Base-by-base conservation (phyloP, 2,113 vertebrate genomes). In the Pelodiscus sinensis region DNA sequence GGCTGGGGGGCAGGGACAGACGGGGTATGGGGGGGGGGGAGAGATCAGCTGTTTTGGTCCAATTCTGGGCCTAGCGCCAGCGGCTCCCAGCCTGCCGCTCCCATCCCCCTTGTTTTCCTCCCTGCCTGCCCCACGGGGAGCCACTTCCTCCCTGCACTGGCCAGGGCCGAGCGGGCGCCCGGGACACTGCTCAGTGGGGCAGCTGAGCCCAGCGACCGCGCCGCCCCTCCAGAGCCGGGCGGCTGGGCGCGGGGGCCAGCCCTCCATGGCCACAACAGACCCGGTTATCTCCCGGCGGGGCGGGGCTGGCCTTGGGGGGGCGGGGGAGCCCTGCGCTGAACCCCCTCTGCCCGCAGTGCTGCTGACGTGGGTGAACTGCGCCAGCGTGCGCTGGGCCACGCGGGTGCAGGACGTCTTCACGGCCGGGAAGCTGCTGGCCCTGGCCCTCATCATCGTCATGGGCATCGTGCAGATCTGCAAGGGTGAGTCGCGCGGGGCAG, bases 381-480 rank as follows among this genome's bases (percentile, higher is more conserved):
- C 98, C 95, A 99, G 99, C 3, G 99, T 99, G 83, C 97, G 99
- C 52, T 99, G 99, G 99, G 99, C 99, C 57, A 99, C 99, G 27
- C 97, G 98, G 1, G 99, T 99, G 56, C 99, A 99, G 97, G 99
- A 99, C 91, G 83, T 99, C 10, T 99, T 99, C 97, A 99, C 99
- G 0, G 98, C 99, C 2, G 99, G 99, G 44, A 99, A 99, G 95
- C 98, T 99, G 84, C 98, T 99, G 87, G 99, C 99, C 14, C 98
- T 99, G 80, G 98, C 89, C 35, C 98, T 99, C 85, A 99, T 99
- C 97, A 99, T 99, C 96, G 93, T 99, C 97, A 99, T 99, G 98
- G 99, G 99, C 75, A 44, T 99, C 6, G 99, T 99, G 50, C 99
- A 99, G 98, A 98, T 99, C 96, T 99, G 99, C 98, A 99, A 98